Conservation (phyloP, 2,113 vertebrate species). For the Nesospiza acunhae region DNA sequence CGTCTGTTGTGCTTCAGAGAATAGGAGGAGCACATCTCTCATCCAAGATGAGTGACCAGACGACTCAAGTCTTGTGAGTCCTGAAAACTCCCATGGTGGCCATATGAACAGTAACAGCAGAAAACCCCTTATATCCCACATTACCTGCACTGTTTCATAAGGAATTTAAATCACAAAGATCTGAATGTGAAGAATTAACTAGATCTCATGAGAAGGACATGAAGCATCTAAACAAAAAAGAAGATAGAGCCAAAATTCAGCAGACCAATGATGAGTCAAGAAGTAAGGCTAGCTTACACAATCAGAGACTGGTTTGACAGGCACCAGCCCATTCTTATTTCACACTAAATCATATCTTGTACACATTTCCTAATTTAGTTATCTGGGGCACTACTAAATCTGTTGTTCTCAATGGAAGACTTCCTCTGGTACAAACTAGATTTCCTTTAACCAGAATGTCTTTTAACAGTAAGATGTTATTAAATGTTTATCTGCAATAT, state of each 20-base stretch:
- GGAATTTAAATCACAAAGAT: not conserved
- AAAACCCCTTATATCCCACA: not conserved
- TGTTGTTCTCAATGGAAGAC: not conserved
- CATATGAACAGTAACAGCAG: not conserved
- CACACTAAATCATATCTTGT: not conserved
- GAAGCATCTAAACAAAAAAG: not conserved
- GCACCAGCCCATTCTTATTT: not conserved
- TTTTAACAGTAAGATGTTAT: not conserved
- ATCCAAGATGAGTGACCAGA: not conserved
- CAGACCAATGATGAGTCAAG: not conserved
- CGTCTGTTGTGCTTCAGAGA: not conserved
- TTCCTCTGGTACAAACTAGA: not conserved
- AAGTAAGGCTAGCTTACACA: not conserved
- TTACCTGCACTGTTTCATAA: not conserved
- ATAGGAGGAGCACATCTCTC: not conserved
- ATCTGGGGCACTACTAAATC: not conserved
- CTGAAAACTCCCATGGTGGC: not conserved
- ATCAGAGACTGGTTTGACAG: not conserved
- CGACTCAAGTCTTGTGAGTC: not conserved
- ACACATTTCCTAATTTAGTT: not conserved
- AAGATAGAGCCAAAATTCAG: not conserved
- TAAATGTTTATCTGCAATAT: not conserved
- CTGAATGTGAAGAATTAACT: not conserved
- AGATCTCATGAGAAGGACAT: not conserved
- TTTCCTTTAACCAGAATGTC: not conserved